Percentiles rank a stretch among this genome's conserved stretches.
These are phyloP conservation scores for Ophraella communa DNA, from an alignment of 2,888 invertebrate species.

Conservation along the genomic window DNA sequence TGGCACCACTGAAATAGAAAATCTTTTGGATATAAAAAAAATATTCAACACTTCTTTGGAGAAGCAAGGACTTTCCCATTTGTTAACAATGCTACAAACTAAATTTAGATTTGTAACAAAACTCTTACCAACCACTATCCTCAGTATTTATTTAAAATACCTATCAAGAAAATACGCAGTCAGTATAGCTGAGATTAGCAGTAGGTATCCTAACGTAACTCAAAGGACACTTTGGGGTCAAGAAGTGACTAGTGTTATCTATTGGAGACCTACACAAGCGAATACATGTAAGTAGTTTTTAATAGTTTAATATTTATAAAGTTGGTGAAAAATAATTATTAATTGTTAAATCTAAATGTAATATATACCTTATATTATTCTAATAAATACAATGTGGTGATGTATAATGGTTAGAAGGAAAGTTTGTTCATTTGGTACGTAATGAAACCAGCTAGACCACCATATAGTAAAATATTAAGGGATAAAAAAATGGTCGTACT, in stretches of 20 bases:
- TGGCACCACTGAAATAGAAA: constrained; percentile 50
- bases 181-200: constrained; percentile 68
- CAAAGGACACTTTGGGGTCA: constrained; percentile 71
- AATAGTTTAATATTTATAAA: background rate
- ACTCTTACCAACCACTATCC: constrained; percentile 66
- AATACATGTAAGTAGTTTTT: constrained; percentile 69
- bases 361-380: background rate
- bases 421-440: too few species aligned
- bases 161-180: constrained; percentile 73
- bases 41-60: constrained; percentile 59
- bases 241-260: constrained; percentile 68
- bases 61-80: constrained; percentile 64
- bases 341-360: too few species aligned
- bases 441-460: too few species aligned
- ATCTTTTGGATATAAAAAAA: constrained; percentile 56
- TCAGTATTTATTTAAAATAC: constrained; percentile 67
- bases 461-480: too few species aligned
- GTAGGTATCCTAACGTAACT: constrained; percentile 55
- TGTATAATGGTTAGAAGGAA: too few species aligned
- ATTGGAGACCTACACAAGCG: constrained; percentile 79
- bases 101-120: constrained; percentile 68
- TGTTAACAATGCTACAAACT: constrained; percentile 63
- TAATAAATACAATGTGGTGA: too few species aligned
- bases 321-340: background rate
- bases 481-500: too few species aligned